Evolutionary conservation across 2,888 invertebrate genomes (phyloP).

Genomic region (Pollenia angustigena): DNA sequence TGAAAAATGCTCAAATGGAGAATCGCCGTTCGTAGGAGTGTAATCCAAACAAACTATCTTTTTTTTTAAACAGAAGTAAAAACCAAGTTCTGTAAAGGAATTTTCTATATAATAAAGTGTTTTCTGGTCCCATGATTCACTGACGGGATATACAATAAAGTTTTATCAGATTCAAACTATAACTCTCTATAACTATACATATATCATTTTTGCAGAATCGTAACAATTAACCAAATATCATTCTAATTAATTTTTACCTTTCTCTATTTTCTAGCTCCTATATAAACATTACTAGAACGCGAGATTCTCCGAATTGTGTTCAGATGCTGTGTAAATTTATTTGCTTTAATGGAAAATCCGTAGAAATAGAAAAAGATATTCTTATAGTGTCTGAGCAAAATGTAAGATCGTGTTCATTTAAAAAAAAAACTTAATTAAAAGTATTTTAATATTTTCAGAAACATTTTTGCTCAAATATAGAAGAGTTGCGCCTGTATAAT

Average conservation of each 20-base stretch:
- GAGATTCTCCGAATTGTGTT: conserved; percentile 58
- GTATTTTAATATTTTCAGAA: conserved; percentile 34
- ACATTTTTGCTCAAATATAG: conserved; percentile 74
- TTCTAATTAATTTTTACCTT: neutral
- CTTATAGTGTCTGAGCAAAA: conserved; percentile 47
- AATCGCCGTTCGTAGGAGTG: too few relatives aligned
- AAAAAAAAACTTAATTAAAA: neutral
- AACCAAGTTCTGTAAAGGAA: too few relatives aligned
- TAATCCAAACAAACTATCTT: too few relatives aligned
- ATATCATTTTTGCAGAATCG: too few relatives aligned
- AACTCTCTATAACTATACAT: too few relatives aligned
- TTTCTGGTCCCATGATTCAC: too few relatives aligned
- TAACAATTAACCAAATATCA: too few relatives aligned
- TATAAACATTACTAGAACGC: conserved; percentile 42
- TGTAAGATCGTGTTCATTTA: conserved; percentile 28
- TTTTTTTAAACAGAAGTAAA: too few relatives aligned
- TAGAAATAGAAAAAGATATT: conserved; percentile 76
- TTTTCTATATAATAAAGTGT: too few relatives aligned
- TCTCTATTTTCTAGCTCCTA: conserved; percentile 18
- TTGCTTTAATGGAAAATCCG: conserved; percentile 76
- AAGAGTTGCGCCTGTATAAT: conserved; percentile 77
- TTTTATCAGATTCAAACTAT: too few relatives aligned
- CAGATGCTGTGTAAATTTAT: conserved; percentile 75
- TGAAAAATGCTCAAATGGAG: too few relatives aligned
- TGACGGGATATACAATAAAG: too few relatives aligned